Base-by-base conservation (phyloP, 2,113 vertebrate species). In the Trichechus manatus region DNA sequence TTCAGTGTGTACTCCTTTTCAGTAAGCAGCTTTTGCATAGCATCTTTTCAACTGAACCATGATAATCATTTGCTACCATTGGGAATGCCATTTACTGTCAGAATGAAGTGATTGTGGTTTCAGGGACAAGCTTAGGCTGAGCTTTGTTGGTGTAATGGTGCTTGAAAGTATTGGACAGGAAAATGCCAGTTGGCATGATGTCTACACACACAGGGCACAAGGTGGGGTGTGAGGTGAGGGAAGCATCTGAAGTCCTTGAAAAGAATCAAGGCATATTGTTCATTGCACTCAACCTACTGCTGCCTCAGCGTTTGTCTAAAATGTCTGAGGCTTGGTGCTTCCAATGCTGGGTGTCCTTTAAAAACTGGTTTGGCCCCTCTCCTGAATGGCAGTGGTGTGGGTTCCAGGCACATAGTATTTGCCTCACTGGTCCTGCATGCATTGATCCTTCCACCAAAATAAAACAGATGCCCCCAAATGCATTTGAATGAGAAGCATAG, bases 91-190 rank as follows among this genome's bases (percentile, higher is more conserved):
- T 42, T 94, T 53, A 31, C 53, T 81, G 86, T 86, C 47, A 87
- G 88, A 94, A 92, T 6, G 56, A 95, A 77, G 56, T 86, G 31
- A 36, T 44, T 89, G 59, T 75, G 59, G 15, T 90, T 77, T 92
- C 70, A 63, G 42, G 59, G 23, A 89, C 23, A 77, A 77, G 29
- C 72, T 96, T 92, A 83, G 44, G 25, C 77, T 83, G 44, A 87
- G 68, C 70, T 95, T 94, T 89, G 50, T 78, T 79, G 36, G 61
- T 87, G 39, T 78, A 53, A 94, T 74, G 74, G 50, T 86, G 56
- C 82, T 96, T 97, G 93, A 96, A 96, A 95, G 31, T 91, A 70
- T 72, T 74, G 82, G 11, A 22, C 27, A 96, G 53, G 25, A 92
- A 95, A 91, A 91, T 74, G 25, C 66, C 36, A 72, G 36, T 72